These are phyloP conservation scores for Brachyalestes nurse DNA, from an alignment of 2,797 vertebrate genomes.

Conservation along the genomic window DNA sequence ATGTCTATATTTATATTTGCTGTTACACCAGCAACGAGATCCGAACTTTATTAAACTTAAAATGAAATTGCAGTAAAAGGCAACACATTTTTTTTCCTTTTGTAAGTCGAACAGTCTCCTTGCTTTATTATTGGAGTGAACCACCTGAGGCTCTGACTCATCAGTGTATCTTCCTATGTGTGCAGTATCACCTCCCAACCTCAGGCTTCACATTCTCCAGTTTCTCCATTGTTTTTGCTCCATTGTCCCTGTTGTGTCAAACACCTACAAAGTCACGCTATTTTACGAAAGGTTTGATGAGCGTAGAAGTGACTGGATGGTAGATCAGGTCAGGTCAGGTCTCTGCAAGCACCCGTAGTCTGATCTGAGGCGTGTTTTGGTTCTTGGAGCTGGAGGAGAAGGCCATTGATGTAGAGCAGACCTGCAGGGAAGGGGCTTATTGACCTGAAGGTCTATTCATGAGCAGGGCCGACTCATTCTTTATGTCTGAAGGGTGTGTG, in stretches of 20 bases:
- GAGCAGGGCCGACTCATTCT: neutral
- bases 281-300: neutral
- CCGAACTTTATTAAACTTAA: neutral
- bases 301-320: neutral
- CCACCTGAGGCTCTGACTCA: neutral
- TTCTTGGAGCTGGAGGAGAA: neutral
- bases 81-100: neutral
- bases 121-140: neutral
- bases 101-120: neutral
- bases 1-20: too few species aligned
- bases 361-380: neutral
- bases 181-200: slow-evolving; percentile 29
- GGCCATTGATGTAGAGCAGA: neutral
- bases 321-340: neutral
- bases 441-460: neutral
- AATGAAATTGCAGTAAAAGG: neutral
- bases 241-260: slow-evolving; percentile 25
- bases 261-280: neutral
- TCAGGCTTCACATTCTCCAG: slow-evolving; percentile 11
- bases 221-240: slow-evolving; percentile 22
- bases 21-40: neutral
- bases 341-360: neutral
- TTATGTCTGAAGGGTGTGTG: slow-evolving; percentile 17
- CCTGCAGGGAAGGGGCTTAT: neutral
- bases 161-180: neutral